Base-by-base conservation (phyloP, 2,888 invertebrate genomes). In the Neelides folsomi region DNA sequence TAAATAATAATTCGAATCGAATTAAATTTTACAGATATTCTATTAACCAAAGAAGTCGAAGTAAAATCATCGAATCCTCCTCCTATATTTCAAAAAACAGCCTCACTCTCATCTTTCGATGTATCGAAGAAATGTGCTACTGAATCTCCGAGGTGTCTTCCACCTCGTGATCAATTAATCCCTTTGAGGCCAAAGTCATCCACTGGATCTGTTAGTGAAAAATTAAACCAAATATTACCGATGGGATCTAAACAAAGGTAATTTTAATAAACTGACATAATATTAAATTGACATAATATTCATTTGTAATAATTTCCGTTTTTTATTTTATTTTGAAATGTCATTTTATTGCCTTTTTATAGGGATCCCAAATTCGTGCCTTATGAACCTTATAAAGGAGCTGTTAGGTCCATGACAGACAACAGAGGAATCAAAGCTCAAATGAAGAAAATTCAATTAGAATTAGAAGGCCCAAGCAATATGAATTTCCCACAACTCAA, bases 321-420 rank as follows among this genome's bases (percentile, higher is more conserved):
- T 9, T 42, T 37, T 48, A 36, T 42, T 16, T 46, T 18, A 35
- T 13, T 9, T 9, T 8, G 12, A n/a, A n/a, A 18, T 18, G 13
- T 12, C 13, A 12, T 34, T 35, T n/a, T 45, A 45, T n/a, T 12
- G 4, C 38, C 47, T 45, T 42, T 16, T 45, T 43, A 9, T 34
- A 64, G 64, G 49, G 59, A 63, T 47, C 61, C 64, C 7, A 60
- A 60, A 37, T 64, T 64, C 49, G 53, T 64, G 19, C 62, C 64
- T 15, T 64, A 64, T 50, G 64, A 64, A 44, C 64, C 64, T 12
- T 64, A 64, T 36, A 50, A 52, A 16, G 58, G 62, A 35, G 64
- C 64, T 4, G 59, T 57, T 16, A 44, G 60, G 41, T 55, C 64
- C 12, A 64, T 64, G 49, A 54, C 54, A 18, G 51, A 50, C n/a